These are phyloP conservation scores for Strix uralensis DNA, from an alignment of 2,113 vertebrate species.

Conservation along the genomic window DNA sequence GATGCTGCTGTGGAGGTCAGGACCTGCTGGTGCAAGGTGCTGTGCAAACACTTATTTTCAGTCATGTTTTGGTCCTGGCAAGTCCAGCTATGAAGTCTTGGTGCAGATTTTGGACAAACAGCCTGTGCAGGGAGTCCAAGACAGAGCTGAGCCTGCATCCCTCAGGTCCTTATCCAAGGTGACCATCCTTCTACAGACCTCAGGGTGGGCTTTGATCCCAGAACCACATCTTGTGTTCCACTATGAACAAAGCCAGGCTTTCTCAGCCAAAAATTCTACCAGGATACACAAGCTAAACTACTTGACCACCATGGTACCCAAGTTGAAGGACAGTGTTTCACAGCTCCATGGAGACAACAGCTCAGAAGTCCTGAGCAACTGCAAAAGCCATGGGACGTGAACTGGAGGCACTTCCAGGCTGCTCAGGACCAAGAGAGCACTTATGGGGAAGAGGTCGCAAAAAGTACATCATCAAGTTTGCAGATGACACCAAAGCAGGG, in stretches of 20 bases:
- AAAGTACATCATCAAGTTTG: not conserved
- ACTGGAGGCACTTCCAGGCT: not conserved
- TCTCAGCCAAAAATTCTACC: not conserved
- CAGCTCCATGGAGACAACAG: not conserved
- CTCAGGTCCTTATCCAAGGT: not conserved
- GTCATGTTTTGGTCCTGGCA: rapidly evolving
- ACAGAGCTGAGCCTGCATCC: not conserved
- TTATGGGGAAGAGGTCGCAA: not conserved
- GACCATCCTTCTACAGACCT: not conserved
- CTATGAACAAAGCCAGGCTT: not conserved
- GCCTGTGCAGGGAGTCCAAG: not conserved
- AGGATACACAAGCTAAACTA: not conserved
- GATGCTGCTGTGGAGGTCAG: not conserved
- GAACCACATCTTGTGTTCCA: not conserved
- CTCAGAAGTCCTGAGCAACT: not conserved
- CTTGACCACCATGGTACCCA: not conserved
- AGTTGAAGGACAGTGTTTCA: not conserved
- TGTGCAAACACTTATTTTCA: not conserved
- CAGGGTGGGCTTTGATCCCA: not conserved
- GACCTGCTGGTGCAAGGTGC: not conserved
- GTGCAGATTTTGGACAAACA: not conserved
- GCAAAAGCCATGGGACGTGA: not conserved
- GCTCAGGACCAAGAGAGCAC: not conserved
- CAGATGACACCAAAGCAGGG: not conserved
- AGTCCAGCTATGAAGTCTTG: not conserved